Base-by-base conservation (phyloP, 2,888 invertebrate species). In the Drosophila nr. fundita region DNA sequence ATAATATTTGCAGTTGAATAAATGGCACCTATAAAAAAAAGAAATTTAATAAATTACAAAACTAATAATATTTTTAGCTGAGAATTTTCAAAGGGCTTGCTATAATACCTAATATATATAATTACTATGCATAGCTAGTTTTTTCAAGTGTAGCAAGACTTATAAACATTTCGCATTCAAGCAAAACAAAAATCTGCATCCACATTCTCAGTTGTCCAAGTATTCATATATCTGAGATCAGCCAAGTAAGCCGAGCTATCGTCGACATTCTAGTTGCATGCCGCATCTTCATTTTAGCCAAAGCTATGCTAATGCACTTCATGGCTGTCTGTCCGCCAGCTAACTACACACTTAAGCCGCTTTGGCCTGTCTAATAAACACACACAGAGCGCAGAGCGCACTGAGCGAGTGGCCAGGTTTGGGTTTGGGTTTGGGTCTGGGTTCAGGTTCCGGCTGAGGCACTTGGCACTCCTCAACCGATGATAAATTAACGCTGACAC, bases 401-500 rank as follows among this genome's bases (percentile, higher is more conserved):
- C 10, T 24, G 53, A 15, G 10, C 36, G 5, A 32, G 15, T 45
- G 36, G 54, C 38, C 38, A 55, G 55, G 53, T 34, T 53, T 18
- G 38, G 38, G 45, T 13, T n/a, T 40, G n/a, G 40, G 40, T 7
- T 21, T 45, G 21, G 45, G 8, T 15, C 15, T 8, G 21, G 27
- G 36, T 36, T 45, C 50, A 15, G 49, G 59, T 52, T 53, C 34
- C 42, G 34, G 29, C n/a, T n/a, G n/a, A 4, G 38, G 50, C 32
- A 24, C 30, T 32, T 36, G 68, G 32, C 75, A 61, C 66, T 79
- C 61, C 72, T 63, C 48, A 30, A 34, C 53, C 48, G 62, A 67
- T 90, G 90, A 89, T 90, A 87, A 90, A 89, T 89, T 89, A 83
- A 76, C 79, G 78, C 90, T 81, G 90, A 88, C 90, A 89, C 87